Evolutionary conservation across 2,888 invertebrate genomes (phyloP).

Genomic region (Yponomeuta evonymella): DNA sequence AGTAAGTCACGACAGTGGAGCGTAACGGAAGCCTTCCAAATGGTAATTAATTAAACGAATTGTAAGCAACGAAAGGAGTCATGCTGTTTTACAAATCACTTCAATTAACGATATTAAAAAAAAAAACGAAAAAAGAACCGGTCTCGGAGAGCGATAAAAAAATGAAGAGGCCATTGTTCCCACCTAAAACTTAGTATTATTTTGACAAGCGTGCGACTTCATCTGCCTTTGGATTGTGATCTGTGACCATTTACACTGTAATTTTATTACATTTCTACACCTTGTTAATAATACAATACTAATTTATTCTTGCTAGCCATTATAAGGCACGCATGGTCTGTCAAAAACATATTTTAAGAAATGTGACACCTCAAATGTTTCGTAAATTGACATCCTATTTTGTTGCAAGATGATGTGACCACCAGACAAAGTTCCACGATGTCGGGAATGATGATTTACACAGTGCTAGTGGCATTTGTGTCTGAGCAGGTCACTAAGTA

Average conservation of each 20-base stretch:
- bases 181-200: slow-evolving; percentile 17
- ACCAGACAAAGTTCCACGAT: too few relatives aligned
- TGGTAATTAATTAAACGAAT: slow-evolving; percentile 74
- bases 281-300: background rate
- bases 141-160: slow-evolving; percentile 27
- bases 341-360: too few relatives aligned
- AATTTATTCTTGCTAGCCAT: background rate
- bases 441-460: too few relatives aligned
- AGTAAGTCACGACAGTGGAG: slow-evolving; percentile 51
- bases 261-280: slow-evolving; percentile 24
- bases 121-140: slow-evolving; percentile 44
- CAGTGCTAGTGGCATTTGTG: too few relatives aligned
- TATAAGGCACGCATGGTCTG: background rate
- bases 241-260: background rate
- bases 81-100: slow-evolving; percentile 76
- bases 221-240: slow-evolving; percentile 33
- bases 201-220: slow-evolving; percentile 66
- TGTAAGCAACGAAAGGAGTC: slow-evolving; percentile 75
- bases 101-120: slow-evolving; percentile 72
- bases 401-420: too few relatives aligned
- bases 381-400: too few relatives aligned
- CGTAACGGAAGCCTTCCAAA: slow-evolving; percentile 69
- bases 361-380: too few relatives aligned
- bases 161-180: slow-evolving; percentile 14
- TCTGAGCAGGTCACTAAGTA: too few relatives aligned